phyloP scores from a whole-genome alignment of 1,140 invertebrate species.

The Anastrepha ludens region DNA sequence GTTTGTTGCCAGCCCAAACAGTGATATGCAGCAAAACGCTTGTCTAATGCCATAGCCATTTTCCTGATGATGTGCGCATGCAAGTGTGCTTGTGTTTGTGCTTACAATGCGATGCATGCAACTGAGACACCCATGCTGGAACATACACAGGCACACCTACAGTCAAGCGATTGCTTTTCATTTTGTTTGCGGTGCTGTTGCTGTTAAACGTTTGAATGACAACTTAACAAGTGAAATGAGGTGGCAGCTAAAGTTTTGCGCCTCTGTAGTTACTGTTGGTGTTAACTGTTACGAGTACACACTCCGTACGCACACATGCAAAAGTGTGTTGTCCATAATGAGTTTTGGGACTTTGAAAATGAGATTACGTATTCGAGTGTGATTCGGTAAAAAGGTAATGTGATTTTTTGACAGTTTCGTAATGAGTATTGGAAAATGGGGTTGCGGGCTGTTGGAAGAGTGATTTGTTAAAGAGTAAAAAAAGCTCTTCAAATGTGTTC shows the following conservation, averaged over 20 bases:
- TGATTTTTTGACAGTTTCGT: not conserved
- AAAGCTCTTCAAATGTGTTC: no score
- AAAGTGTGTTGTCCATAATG: conserved; percentile 1
- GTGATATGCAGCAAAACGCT: conserved; percentile 24
- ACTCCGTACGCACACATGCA: no score
- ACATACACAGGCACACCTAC: not conserved
- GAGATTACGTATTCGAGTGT: not conserved
- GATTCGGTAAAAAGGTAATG: not conserved
- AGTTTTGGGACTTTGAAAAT: conserved; percentile 39
- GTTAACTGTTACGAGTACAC: conserved; percentile 4
- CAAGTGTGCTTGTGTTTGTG: not conserved
- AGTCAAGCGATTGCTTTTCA: not conserved
- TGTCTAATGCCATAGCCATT: conserved; percentile 41
- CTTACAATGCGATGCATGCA: not conserved
- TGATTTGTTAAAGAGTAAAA: no score
- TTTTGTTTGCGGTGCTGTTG: conserved; percentile 33
- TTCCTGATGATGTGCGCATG: not conserved
- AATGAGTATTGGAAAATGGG: not conserved
- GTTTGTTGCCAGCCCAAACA: conserved; percentile 33
- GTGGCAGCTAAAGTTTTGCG: not conserved
- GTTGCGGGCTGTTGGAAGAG: no score
- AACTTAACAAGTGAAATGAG: conserved; percentile 43
- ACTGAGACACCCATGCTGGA: not conserved
- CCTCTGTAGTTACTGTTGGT: not conserved
- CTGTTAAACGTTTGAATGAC: conserved; percentile 49